Base-by-base conservation (phyloP, 2,888 invertebrate species). In the Iphiclides podalirius region DNA sequence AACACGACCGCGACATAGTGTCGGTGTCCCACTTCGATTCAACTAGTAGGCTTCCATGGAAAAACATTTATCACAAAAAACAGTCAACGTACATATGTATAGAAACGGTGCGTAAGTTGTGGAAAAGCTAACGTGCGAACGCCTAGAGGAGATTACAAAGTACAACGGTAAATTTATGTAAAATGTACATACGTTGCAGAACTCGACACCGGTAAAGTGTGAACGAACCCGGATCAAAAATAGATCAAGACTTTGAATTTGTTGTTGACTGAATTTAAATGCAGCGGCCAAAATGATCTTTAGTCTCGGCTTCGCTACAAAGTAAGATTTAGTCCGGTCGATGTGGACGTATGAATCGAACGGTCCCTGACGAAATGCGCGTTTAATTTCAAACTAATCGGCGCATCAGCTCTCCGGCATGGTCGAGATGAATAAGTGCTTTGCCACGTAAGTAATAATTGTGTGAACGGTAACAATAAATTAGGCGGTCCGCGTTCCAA, bases 401-500 rank as follows among this genome's bases (percentile, higher is more conserved):
- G n/a, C n/a, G n/a, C n/a, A n/a, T n/a, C n/a, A n/a, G n/a, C n/a
- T n/a, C n/a, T n/a, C n/a, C n/a, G n/a, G n/a, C n/a, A n/a, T n/a
- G n/a, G n/a, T n/a, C n/a, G n/a, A n/a, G n/a, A n/a, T n/a, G n/a
- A n/a, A n/a, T n/a, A n/a, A n/a, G n/a, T n/a, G n/a, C n/a, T n/a
- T n/a, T n/a, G n/a, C n/a, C n/a, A 43, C 47, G 49, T 39, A 14
- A 14, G 38, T 48, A 57, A 66, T 68, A 74, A 79, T 72, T 53
- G 64, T 70, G 70, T 76, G 70, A 77, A 73, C 79, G 76, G 77
- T 69, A 79, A 81, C 82, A 79, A 74, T 76, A 68, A 84, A 79
- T 82, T 80, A 82, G 73, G 71, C 69, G 72, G 70, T 73, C 81
- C 68, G 77, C 80, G 79, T 84, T 82, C 83, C 81, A 84, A 85